These are phyloP conservation scores for Ophraella communa DNA, from an alignment of 2,888 invertebrate species.

Conservation along the genomic window DNA sequence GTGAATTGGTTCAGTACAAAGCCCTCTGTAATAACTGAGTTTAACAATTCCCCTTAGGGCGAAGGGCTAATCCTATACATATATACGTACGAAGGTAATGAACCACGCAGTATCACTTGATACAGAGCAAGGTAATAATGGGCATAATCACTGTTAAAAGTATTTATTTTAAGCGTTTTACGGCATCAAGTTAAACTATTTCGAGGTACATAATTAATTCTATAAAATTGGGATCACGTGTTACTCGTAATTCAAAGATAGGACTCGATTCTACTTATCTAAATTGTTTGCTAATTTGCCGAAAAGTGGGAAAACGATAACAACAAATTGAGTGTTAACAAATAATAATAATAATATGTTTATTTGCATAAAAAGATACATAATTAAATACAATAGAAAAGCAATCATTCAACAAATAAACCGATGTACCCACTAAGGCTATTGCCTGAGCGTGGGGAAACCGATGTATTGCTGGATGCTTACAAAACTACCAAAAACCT, in stretches of 20 bases:
- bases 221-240: no score
- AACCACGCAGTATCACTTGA: constrained; percentile 39
- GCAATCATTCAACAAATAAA: no score
- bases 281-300: not conserved
- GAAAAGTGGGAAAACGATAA: not conserved
- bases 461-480: no score
- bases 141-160: not conserved
- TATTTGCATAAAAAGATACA: not conserved
- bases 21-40: constrained; percentile 42
- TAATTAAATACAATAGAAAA: no score
- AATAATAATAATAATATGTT: not conserved
- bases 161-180: not conserved
- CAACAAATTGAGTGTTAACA: not conserved
- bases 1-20: constrained; percentile 42
- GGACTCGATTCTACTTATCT: not conserved
- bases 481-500: no score
- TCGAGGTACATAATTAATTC: not conserved
- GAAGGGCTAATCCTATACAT: constrained; percentile 40
- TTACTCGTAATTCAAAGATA: no score
- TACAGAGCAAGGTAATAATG: constrained; percentile 1
- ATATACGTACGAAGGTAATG: constrained; percentile 48
- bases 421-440: no score
- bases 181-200: not conserved
- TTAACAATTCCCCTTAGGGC: constrained; percentile 57
- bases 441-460: no score